phyloP scores from a whole-genome alignment of 2,888 invertebrate genomes.

The Archips xylosteana region DNA sequence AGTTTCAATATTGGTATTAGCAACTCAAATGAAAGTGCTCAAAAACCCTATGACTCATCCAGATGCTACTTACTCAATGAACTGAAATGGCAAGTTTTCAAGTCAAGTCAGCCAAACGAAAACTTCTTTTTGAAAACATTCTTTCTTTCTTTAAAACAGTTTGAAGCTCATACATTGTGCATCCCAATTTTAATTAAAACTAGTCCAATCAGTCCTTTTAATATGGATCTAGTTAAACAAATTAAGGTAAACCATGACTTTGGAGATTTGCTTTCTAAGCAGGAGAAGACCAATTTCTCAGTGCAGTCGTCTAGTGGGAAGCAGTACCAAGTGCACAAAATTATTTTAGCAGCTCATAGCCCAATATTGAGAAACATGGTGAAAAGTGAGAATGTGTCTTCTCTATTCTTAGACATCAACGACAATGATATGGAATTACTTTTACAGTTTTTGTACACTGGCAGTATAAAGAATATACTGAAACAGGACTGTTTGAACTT shows the following conservation, averaged over 20 bases:
- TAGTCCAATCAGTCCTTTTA: constrained; percentile 55
- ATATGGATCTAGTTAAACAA: constrained; percentile 56
- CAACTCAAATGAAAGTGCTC: constrained; percentile 50
- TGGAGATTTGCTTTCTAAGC: constrained; percentile 54
- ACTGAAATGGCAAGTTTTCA: constrained; percentile 55
- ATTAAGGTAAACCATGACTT: constrained; percentile 67
- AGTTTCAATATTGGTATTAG: constrained; percentile 62
- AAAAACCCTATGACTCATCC: constrained; percentile 39
- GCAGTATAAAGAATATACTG: constrained; percentile 62
- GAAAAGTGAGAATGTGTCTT: constrained; percentile 51
- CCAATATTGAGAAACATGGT: constrained; percentile 60
- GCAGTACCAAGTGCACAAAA: constrained; percentile 64
- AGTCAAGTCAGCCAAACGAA: constrained; percentile 57
- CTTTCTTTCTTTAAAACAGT: constrained; percentile 52
- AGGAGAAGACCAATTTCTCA: constrained; percentile 64
- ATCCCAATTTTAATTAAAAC: constrained; percentile 63
- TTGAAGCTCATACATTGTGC: constrained; percentile 54
- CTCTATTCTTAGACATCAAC: constrained; percentile 57
- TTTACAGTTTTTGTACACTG: constrained; percentile 70
- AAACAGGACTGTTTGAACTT: constrained; percentile 62
- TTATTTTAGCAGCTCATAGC: constrained; percentile 70
- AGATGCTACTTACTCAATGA: constrained; percentile 47
- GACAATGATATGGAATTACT: constrained; percentile 68
- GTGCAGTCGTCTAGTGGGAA: constrained; percentile 60
- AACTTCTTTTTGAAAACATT: constrained; percentile 66